A percentile compares a stretch with the other conserved stretches of the same genome.
phyloP scores from a whole-genome alignment of 2,113 vertebrate species.

The Anhinga rufa region DNA sequence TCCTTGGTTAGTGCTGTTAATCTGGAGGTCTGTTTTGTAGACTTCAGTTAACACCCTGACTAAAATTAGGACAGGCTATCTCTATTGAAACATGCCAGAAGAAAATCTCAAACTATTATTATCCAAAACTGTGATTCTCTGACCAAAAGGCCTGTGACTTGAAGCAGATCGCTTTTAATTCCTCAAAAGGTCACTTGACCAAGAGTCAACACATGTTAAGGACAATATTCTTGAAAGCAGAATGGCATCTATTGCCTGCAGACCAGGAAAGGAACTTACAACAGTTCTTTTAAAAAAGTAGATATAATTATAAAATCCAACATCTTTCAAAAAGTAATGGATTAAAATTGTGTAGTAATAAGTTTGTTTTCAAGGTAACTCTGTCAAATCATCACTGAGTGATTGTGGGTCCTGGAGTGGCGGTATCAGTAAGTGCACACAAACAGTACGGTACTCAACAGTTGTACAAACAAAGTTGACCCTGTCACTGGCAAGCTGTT shows the following conservation, averaged over 20 bases:
- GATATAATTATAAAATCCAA: background rate
- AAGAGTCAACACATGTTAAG: background rate
- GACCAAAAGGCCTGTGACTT: background rate
- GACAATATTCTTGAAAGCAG: background rate
- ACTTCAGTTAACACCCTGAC: background rate
- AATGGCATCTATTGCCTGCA: background rate
- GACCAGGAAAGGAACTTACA: background rate
- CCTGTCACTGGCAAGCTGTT: background rate
- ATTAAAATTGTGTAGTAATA: background rate
- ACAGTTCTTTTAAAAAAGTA: background rate
- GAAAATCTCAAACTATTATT: background rate
- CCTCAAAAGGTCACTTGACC: background rate
- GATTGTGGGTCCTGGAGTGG: background rate
- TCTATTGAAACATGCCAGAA: background rate
- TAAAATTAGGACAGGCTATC: background rate
- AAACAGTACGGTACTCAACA: background rate
- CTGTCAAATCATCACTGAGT: background rate
- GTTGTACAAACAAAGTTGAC: conserved; percentile 22
- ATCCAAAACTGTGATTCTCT: background rate
- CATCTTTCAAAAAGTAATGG: background rate
- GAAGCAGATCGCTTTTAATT: background rate
- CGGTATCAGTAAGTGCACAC: background rate
- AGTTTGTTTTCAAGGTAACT: background rate
- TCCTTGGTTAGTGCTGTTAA: background rate
- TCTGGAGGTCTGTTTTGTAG: background rate